Base-by-base conservation (phyloP, 2,797 vertebrate species). In the Sebastes dallii region DNA sequence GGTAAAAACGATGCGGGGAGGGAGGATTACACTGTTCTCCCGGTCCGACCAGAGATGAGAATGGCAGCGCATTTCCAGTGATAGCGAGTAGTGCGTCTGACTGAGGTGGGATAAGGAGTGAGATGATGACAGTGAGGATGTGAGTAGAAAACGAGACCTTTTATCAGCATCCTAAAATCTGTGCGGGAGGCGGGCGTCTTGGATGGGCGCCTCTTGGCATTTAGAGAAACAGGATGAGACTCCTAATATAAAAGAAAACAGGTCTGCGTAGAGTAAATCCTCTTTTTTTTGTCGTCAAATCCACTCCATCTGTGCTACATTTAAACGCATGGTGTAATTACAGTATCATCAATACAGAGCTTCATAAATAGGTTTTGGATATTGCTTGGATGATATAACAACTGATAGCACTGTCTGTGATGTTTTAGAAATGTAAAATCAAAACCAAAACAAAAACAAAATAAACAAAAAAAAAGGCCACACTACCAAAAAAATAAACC, bases 371-470 rank as follows among this genome's bases (percentile, higher is more conserved):
- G 82, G 83, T 68, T 69, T 77, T 83, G 90, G 86, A 88, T 95
- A 96, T 96, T 96, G 95, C 95, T 95, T 78, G 88, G 80, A 90
- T 93, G 90, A 94, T 84, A 86, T 76, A 86, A 89, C 86, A 90
- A 90, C 78, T 75, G 59, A 92, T 88, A 91, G 85, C 68, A 86
- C 81, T 89, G 83, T 88, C 80, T 87, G 85, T 82, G 46, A 78
- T 83, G 71, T 82, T 87, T 87, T 75, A 82, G 80, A 94, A 90
- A 92, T 80, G 39, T 80, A 82, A 82, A 82, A 90, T 89, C 30
- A 85, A 85, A 87, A 83, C 9, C 42, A 39, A 56, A 69, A 58
- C 22, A 77, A 72, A 86, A 82, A 81, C 3, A 32, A 76, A 80
- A n/a, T 1, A 34, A 78, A 80, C 30, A 50, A 85, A 93, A 95